Evolutionary conservation across 2,797 vertebrate genomes (phyloP), one percentile per base, ranked within the genome.

Genomic region (Remorina albescens): DNA sequence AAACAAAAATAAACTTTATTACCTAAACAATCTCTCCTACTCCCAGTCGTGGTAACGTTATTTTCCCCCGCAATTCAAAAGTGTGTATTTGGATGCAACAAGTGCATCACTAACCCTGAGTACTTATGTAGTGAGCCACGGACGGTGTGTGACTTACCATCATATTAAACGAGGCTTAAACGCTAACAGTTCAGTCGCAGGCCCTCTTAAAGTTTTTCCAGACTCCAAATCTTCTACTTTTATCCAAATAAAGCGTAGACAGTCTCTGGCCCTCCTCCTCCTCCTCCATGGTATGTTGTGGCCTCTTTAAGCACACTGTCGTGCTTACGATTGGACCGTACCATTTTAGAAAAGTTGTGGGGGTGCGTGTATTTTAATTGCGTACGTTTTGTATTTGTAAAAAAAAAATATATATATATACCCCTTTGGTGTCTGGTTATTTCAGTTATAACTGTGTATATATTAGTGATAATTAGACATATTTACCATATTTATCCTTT

Each of bases 1-100:
- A 23, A 44, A 41, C 2, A 0, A 49, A 18, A 4, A 15, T 0
- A 44, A 26, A 19, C 25, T 46, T 19, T 16, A 2, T 23, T 13
- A 2, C 25, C 57, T 8, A 36, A 10, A 32, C 0, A 19, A 10
- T 18, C 8, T 1, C 10, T 11, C 49, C 30, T 28, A n/a, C 2
- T 19, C 8, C 23, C 23, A 19, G 30, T 4, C 5, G 10, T 6
- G 21, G 36, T 42, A 13, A 49, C 21, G 21, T 49, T 15, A 8
- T 30, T 30, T n/a, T n/a, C n/a, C n/a, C n/a, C n/a, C n/a, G n/a
- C n/a, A n/a, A n/a, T n/a, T n/a, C n/a, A n/a, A n/a, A n/a, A n/a
- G n/a, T 30, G 15, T 8, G 50, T 71, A 28, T 1, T 49, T 37
- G 50, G 57, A 55, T 68, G 80, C 88, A 90, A 88, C 89, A 92